These are phyloP conservation scores for Dendrolimus houi DNA, from an alignment of 2,888 invertebrate species.

Conservation along the genomic window DNA sequence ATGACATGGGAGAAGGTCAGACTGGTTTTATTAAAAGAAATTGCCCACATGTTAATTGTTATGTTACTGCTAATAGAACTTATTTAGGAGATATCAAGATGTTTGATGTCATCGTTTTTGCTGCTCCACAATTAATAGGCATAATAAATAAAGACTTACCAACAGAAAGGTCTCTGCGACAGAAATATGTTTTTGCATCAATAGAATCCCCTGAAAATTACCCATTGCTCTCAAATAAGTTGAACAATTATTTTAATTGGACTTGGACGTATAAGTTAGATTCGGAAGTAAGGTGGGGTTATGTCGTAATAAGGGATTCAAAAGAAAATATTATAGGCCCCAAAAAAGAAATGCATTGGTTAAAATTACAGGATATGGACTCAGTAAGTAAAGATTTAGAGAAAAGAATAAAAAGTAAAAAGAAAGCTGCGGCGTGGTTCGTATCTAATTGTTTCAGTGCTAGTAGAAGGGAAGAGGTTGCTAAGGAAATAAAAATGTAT, in stretches of 20 bases:
- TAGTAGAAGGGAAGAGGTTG: slow-evolving; percentile 16
- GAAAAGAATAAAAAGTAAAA: slow-evolving; percentile 22
- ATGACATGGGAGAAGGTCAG: slow-evolving; percentile 36
- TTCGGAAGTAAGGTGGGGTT: slow-evolving; percentile 41
- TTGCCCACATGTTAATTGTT: slow-evolving; percentile 39
- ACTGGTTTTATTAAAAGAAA: slow-evolving; percentile 32
- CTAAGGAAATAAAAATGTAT: slow-evolving; percentile 9
- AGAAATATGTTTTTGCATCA: slow-evolving; percentile 44
- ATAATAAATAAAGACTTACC: slow-evolving; percentile 16
- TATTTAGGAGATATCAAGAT: slow-evolving; percentile 15
- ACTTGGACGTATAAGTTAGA: slow-evolving; percentile 46
- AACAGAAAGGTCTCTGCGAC: slow-evolving; percentile 22
- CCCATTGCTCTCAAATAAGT: slow-evolving; percentile 24
- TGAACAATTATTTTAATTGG: slow-evolving; percentile 48
- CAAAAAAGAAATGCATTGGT: slow-evolving; percentile 40
- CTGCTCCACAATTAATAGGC: slow-evolving; percentile 11
- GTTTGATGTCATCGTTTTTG: slow-evolving; percentile 24
- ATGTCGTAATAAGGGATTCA: slow-evolving; percentile 39
- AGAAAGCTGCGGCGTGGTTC: slow-evolving; percentile 33
- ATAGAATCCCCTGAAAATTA: slow-evolving; percentile 45
- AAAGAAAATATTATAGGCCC: slow-evolving; percentile 39
- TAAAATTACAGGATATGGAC: slow-evolving; percentile 29
- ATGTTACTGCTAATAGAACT: slow-evolving; percentile 25
- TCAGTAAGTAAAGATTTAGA: slow-evolving; percentile 30
- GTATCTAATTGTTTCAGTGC: slow-evolving; percentile 23